These are phyloP conservation scores for Drosophila busckii DNA, from an alignment of 1,140 invertebrate genomes.

Conservation along the genomic window DNA sequence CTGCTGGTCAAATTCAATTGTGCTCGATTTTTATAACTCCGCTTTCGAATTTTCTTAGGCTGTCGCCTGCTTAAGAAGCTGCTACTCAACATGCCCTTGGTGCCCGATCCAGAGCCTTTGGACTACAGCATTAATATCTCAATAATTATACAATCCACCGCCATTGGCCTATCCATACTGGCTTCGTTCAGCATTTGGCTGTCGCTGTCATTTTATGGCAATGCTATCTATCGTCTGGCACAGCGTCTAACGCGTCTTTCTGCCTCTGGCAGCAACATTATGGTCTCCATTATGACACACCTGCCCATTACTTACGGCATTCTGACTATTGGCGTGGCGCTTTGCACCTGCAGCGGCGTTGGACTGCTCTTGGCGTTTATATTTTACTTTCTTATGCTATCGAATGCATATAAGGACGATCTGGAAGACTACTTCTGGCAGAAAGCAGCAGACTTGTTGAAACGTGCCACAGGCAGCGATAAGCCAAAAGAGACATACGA, in stretches of 20 bases:
- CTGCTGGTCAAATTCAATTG: neutral
- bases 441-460: slow-evolving; percentile 70
- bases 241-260: slow-evolving; percentile 41
- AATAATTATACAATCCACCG: slow-evolving; percentile 57
- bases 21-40: neutral
- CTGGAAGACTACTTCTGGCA: slow-evolving; percentile 84
- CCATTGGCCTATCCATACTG: slow-evolving; percentile 52
- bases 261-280: slow-evolving; percentile 33
- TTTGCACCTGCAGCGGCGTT: slow-evolving; percentile 78
- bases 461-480: slow-evolving; percentile 4
- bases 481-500: neutral
- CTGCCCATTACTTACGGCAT: slow-evolving; percentile 74
- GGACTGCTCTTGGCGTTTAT: slow-evolving; percentile 80
- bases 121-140: slow-evolving; percentile 61
- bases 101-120: slow-evolving; percentile 41
- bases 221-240: slow-evolving; percentile 49
- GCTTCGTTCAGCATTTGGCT: slow-evolving; percentile 45
- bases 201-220: slow-evolving; percentile 45
- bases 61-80: slow-evolving; percentile 63
- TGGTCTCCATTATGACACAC: slow-evolving; percentile 75
- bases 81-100: slow-evolving; percentile 21
- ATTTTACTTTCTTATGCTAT: slow-evolving; percentile 83
- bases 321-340: slow-evolving; percentile 62
- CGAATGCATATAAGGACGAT: slow-evolving; percentile 87
- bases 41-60: slow-evolving; percentile 16